Conservation (phyloP, 2,797 vertebrate species). For the Heteromormyrus szaboi region DNA sequence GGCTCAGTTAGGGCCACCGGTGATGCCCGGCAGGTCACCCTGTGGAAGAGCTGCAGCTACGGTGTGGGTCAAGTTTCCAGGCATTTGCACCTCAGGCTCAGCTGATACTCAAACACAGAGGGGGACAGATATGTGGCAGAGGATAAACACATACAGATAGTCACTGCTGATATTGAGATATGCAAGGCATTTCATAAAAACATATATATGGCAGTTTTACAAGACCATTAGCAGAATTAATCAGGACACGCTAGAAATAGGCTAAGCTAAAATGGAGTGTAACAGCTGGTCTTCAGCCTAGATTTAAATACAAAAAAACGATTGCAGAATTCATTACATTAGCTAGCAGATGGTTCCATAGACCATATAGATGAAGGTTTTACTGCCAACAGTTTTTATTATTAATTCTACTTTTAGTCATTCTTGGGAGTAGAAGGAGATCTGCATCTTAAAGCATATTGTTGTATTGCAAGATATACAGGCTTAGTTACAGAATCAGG, state of each 20-base stretch:
- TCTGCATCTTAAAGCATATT: background rate
- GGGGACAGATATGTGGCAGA: background rate
- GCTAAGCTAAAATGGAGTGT: background rate
- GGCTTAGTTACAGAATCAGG: background rate
- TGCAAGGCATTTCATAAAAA: background rate
- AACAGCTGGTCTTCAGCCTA: slow-evolving; percentile 5
- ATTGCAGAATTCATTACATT: slow-evolving; percentile 1
- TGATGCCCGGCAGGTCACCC: background rate
- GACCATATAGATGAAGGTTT: background rate
- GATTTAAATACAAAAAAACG: background rate
- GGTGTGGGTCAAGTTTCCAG: background rate
- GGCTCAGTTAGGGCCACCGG: background rate
- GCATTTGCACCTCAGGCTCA: background rate
- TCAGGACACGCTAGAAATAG: background rate
- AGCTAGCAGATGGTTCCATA: background rate
- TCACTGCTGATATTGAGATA: background rate
- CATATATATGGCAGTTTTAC: background rate
- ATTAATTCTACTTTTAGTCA: background rate
- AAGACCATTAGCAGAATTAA: background rate
- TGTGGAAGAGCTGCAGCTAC: background rate
- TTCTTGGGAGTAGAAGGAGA: background rate
- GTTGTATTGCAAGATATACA: background rate
- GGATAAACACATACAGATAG: background rate
- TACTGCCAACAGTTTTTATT: background rate
- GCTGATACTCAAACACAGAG: background rate